Evolutionary conservation across 2,113 vertebrate genomes (phyloP), one percentile per base, ranked within the genome.

Genomic region (Takifugu flavidus): DNA sequence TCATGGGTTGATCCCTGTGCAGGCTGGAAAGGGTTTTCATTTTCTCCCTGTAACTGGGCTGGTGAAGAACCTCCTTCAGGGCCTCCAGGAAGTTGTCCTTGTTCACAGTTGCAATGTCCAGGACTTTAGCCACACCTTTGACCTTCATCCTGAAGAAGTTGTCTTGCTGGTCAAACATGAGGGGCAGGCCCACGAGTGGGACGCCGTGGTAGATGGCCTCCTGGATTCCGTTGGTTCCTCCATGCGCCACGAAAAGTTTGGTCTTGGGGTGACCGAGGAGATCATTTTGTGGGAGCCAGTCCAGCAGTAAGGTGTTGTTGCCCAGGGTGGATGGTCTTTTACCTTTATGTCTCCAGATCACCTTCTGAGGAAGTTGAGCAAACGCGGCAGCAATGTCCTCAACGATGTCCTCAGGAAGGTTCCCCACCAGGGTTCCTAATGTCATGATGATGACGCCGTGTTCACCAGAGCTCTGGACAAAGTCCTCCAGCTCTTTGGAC

Each of bases 241-340:
- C 84, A 0, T 88, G 86, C 20, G 86, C 84, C 12, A 88, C 84
- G 54, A 86, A 86, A 4, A 82, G 2, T 56, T 39, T 70, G 52
- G 82, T 86, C 60, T 82, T 85, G 4, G 79, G 65, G 56, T 88
- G 86, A 14, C 82, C 86, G 31, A 88, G 70, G 15, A 88, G 80
- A 47, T 88, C 81, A 0, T 81, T 88, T 57, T 88, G 86, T 13
- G 86, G 86, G 2, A 88, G 49, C 86, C 84, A 86, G 42, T 85
- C 72, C 51, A 86, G 0, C 5, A 85, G 5, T 45, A 50, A 5
- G 0, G 86, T 88, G 59, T 88, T 88, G 67, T 81, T 85, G 13
- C 84, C 84, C 0, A 85, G 56, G 1, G 72, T 72, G 25, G 77
- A 75, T 2, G 84, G 82, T 28, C 46, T 77, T 59, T 81, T 81